Evolutionary conservation across 2,888 invertebrate genomes (phyloP), one percentile per base, ranked within the genome.

Genomic region (Hymenopus coronatus): DNA sequence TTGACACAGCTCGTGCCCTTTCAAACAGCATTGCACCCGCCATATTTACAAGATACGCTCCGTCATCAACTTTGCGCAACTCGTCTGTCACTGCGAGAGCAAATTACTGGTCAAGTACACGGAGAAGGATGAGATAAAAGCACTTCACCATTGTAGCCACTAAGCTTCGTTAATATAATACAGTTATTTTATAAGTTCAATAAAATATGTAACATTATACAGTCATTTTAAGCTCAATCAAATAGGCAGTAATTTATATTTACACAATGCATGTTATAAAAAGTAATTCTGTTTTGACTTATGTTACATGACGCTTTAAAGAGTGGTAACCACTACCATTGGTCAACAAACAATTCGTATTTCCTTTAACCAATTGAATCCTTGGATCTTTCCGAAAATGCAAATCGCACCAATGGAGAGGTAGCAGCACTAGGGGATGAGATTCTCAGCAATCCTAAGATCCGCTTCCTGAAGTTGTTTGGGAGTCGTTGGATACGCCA

Each of bases 1-100:
- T 95, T 91, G 96, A 95, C 92, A 97, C 95, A 91, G 97, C 96
- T 94, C 96, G 96, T 93, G 97, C 96, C 93, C 97, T 95, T 94
- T 97, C 97, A 93, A 97, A 97, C 95, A 97, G 95, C 96, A 97
- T 97, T 93, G 97, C 97, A 94, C 97, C 97, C 94, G 97, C 97
- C 97, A 98, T 98, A 94, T 94, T 95, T 91, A 91, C 84, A 88
- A 92, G 92, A 93, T 93, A 93, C 93, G 93, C 93, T 93, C 93
- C 93, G 93, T 93, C 93, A 93, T 93, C 93, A 92, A 91, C 28
- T 88, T 20, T 1, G 54, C 54, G 54, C 54, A 70, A 20, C 54
- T 70, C 54, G 15, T 70, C 54, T 70, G 54, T 70, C 54, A 70
- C 2, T 25, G 54, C n/a, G n/a, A n/a, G n/a, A n/a, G n/a, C 54